Base-by-base conservation (phyloP, 1,140 invertebrate species). In the Venturia canescens region DNA sequence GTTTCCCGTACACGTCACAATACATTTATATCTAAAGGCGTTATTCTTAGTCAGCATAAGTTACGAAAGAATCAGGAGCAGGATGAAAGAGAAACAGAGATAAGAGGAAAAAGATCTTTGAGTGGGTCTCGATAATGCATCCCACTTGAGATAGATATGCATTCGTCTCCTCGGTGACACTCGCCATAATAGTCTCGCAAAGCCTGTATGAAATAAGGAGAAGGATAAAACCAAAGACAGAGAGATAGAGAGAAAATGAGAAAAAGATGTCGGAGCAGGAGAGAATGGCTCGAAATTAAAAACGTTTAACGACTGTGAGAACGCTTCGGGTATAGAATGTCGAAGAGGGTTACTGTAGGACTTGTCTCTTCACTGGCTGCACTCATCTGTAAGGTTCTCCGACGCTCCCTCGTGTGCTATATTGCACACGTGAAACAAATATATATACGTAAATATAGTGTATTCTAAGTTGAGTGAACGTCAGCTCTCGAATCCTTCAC, bases 281-380 rank as follows among this genome's bases (percentile, higher is more conserved):
- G 31, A 53, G 57, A 38, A 67, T 77, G 69, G 57, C 76, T 38
- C 80, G 72, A 86, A 87, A 87, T 85, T 85, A 86, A 85, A 85
- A 85, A 81, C 81, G 79, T 85, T 87, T 87, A 87, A 84, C 84
- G 86, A 87, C 81, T 84, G 86, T 84, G 84, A 86, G 84, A 87
- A 86, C 82, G 80, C 78, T 80, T 82, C 83, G 69, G 80, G 16
- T 48, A 81, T 80, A 84, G 83, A 84, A 84, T 84, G 80, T 80
- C 78, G 77, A 80, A 66, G 80, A 71, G 79, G 34, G 53, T 53
- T 78, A 57, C 50, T 53, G 50, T 79, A 72, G 63, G 60, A 83
- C 77, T 50, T 69, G 82, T 83, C 78, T 72, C 27, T 29, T 50
- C 31, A 44, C 53, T 77, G 29, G 21, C 60, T 76, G 27, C 23